These are phyloP conservation scores for Enteromius argenteus DNA, from an alignment of 2,797 vertebrate species.

Conservation along the genomic window DNA sequence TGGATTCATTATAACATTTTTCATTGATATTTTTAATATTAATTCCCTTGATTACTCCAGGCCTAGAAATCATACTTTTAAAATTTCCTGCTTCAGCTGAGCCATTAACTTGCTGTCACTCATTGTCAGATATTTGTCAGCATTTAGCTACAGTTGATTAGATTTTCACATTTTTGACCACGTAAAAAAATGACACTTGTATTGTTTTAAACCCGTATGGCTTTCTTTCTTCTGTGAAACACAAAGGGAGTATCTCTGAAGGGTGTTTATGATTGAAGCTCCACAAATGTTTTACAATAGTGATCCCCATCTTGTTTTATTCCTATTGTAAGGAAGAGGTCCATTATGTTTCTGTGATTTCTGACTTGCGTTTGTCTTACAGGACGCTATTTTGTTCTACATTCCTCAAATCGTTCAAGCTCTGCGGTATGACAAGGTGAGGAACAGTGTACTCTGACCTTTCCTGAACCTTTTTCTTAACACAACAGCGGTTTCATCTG, in stretches of 20 bases:
- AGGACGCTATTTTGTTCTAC: slow-evolving; percentile 99
- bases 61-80: neutral
- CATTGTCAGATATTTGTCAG: neutral
- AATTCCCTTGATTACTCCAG: neutral
- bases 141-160: neutral
- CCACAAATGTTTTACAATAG: too few species aligned
- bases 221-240: neutral
- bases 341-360: neutral
- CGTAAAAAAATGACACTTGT: neutral
- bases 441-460: slow-evolving; percentile 44
- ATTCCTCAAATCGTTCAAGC: slow-evolving; percentile 98
- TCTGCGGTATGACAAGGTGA: slow-evolving; percentile 96
- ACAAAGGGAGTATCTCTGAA: neutral
- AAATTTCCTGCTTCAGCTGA: neutral
- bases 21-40: neutral
- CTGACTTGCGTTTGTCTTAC: neutral
- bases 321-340: too few species aligned
- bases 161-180: neutral
- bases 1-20: neutral
- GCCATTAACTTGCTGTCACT: neutral
- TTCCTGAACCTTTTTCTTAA: neutral
- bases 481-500: neutral
- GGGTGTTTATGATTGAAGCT: neutral
- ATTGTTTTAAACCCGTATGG: neutral
- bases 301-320: neutral